These are phyloP conservation scores for Lemur catta DNA, from an alignment of 2,797 vertebrate species.

Conservation along the genomic window DNA sequence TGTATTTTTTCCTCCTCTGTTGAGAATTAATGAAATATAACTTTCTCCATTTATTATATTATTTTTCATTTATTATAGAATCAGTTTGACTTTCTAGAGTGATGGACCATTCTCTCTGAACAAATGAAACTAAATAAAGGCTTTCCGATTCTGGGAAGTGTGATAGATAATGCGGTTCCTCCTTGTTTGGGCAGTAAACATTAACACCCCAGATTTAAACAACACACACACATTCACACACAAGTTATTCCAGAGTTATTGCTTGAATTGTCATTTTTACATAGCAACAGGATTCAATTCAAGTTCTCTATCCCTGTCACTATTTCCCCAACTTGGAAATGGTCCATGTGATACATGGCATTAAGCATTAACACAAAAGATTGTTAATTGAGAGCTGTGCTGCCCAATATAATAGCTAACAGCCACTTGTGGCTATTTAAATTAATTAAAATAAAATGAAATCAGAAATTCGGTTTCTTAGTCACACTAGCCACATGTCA, in stretches of 20 bases:
- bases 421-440: not conserved
- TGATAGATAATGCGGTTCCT: not conserved
- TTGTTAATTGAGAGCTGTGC: not conserved
- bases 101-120: not conserved
- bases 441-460: not conserved
- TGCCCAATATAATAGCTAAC: not conserved
- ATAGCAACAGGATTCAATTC: not conserved
- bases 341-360: not conserved
- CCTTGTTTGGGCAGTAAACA: not conserved
- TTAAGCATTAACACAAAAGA: not conserved
- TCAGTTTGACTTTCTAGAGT: constrained; percentile 2
- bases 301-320: not conserved
- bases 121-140: not conserved
- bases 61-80: not conserved
- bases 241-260: not conserved
- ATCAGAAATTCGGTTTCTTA: not conserved
- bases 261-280: not conserved
- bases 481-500: not conserved
- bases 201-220: not conserved
- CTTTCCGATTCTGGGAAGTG: not conserved
- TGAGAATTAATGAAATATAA: not conserved
- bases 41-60: not conserved
- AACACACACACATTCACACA: not conserved
- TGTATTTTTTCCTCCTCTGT: not conserved
- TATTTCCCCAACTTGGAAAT: not conserved